These are phyloP conservation scores for Eupithecia centaureata DNA, from an alignment of 2,888 invertebrate genomes.

Conservation along the genomic window DNA sequence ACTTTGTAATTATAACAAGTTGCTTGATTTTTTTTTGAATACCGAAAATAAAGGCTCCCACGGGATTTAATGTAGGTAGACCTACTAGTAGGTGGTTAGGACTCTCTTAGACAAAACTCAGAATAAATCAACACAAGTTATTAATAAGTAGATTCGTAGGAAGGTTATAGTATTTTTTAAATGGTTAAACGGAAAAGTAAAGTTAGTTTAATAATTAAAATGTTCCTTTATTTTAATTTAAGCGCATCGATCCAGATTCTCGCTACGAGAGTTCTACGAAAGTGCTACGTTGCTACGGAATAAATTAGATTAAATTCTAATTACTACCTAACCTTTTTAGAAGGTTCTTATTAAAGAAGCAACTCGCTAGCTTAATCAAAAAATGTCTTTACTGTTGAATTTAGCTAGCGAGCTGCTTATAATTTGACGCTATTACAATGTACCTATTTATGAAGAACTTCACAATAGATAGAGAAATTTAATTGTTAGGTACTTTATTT, in stretches of 20 bases:
- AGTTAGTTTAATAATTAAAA: no score
- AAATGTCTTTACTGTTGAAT: not conserved
- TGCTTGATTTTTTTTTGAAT: not conserved
- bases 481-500: no score
- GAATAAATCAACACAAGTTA: no score
- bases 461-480: not conserved
- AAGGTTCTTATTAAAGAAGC: not conserved
- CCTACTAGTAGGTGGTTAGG: not conserved
- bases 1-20: not conserved
- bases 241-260: no score
- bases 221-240: no score
- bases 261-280: constrained; percentile 52
- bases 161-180: no score
- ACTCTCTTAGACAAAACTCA: not conserved
- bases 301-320: constrained; percentile 7
- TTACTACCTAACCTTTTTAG: not conserved
- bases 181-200: no score
- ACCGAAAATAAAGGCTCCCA: no score
- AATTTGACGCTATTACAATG: not conserved
- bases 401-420: not conserved
- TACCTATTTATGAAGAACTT: not conserved
- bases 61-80: no score
- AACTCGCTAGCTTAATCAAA: no score
- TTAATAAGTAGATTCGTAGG: no score
- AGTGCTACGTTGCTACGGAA: constrained; percentile 54